These are phyloP conservation scores for Julus scanicus DNA, from an alignment of 2,888 invertebrate species.

Conservation along the genomic window DNA sequence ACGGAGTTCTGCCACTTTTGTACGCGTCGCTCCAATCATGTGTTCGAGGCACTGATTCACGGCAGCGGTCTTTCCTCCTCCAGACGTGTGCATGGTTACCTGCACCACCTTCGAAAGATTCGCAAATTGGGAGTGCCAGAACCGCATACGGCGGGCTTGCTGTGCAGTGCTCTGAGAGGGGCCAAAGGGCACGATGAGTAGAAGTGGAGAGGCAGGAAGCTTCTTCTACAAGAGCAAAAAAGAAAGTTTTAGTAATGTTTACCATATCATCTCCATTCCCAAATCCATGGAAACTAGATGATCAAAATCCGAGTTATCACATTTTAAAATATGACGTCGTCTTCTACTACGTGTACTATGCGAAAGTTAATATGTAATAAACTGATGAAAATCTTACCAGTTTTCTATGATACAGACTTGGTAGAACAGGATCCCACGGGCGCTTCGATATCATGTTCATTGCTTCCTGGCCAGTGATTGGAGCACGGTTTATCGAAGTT, in stretches of 20 bases:
- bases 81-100: constrained; percentile 71
- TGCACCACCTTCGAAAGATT: constrained; percentile 77
- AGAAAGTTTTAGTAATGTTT: no score
- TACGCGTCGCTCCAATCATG: constrained; percentile 71
- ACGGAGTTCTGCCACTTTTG: constrained; percentile 78
- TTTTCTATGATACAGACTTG: constrained; percentile 72
- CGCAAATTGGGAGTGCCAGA: constrained; percentile 77
- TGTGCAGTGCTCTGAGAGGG: constrained; percentile 62
- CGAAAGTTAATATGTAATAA: no score
- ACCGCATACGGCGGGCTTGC: constrained; percentile 72
- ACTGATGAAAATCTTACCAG: constrained; percentile 67
- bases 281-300: no score
- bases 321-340: no score
- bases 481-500: constrained; percentile 59
- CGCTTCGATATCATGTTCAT: constrained; percentile 75
- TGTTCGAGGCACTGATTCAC: constrained; percentile 66
- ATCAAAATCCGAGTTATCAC: no score
- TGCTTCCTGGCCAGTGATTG: constrained; percentile 71
- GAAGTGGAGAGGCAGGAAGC: constrained; percentile 71
- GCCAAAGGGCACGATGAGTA: constrained; percentile 66
- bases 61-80: constrained; percentile 62
- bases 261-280: no score
- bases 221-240: constrained; percentile 69
- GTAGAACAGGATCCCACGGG: constrained; percentile 79
- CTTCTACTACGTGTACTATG: no score